A percentile compares a stretch with the other conserved stretches of the same genome.
These are phyloP conservation scores for Psittacula echo DNA, from an alignment of 2,797 vertebrate genomes.

Conservation along the genomic window DNA sequence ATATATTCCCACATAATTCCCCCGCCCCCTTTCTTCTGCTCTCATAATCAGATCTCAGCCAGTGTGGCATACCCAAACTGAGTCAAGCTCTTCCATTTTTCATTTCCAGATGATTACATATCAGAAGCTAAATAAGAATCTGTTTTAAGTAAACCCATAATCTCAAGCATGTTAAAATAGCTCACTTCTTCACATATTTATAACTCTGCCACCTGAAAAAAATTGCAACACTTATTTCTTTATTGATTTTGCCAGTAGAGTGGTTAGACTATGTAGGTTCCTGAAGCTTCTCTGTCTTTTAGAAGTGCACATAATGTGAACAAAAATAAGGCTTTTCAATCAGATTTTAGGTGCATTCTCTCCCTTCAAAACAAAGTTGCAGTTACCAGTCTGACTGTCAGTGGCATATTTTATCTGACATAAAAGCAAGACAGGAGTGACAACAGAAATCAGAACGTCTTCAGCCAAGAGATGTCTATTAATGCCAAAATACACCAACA, in stretches of 20 bases:
- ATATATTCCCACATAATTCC: not conserved
- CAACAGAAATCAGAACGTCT: not conserved
- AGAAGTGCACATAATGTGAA: not conserved
- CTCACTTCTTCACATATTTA: not conserved
- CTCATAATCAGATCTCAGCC: not conserved
- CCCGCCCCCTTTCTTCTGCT: not conserved
- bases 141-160: not conserved
- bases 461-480: not conserved
- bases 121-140: not conserved
- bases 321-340: not conserved
- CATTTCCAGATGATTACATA: not conserved
- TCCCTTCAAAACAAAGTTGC: not conserved
- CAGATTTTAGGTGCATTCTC: not conserved
- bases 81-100: not conserved
- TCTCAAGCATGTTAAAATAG: not conserved
- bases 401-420: not conserved
- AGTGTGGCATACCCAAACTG: not conserved
- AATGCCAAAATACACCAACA: not conserved
- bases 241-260: not conserved
- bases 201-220: not conserved
- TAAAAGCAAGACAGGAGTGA: not conserved
- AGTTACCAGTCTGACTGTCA: not conserved
- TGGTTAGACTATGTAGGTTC: not conserved
- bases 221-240: not conserved
- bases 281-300: not conserved